Base-by-base conservation (phyloP, 92 coral and sea anemone genomes). In the Desmophyllum pertusum region DNA sequence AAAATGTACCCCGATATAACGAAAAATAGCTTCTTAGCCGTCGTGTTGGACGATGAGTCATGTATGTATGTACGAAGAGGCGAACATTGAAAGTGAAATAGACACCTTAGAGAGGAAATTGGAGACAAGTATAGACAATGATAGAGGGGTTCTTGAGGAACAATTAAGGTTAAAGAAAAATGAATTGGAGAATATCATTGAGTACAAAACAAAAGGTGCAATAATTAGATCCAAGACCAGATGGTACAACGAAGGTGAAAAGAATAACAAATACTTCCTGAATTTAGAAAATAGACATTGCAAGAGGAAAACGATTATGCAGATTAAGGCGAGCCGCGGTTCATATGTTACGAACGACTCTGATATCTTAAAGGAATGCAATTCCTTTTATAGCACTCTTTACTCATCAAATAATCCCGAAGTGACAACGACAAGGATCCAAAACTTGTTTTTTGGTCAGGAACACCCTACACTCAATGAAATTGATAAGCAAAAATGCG, bases 161-260 rank as follows among this genome's bases (percentile, higher is more conserved):
- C 63, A 55, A 17, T 25, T 19, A 25, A 55, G 63, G 63, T 23
- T 55, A n/a, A 55, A 19, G 63, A 55, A 55, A 55, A 2, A n/a
- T 9, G 63, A 55, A 55, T 18, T 55, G 2, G 63, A 55, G 63
- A 55, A n/a, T 25, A 55, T 55, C 18, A 55, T 55, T 55, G 63
- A 48, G 7, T 50, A 84, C 43, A 84, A 84, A 84, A 75, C 83
- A 43, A 64, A 75, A 50, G 77, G 81, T 13, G 19, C 72, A 3
- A 75, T 73, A 63, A 65, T 85, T 8, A 48, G 79, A 78, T 66
- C 84, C n/a, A 78, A 85, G 31, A 38, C 87, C 7, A 27, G 52
- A 33, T 87, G 86, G 81, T 73, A 81, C 27, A 77, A 46, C 40
- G 83, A 81, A 52, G 90, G 84, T 3, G 90, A 81, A 29, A 87